Evolutionary conservation across 2,113 vertebrate genomes (phyloP).

Genomic region (Tringa solitaria): DNA sequence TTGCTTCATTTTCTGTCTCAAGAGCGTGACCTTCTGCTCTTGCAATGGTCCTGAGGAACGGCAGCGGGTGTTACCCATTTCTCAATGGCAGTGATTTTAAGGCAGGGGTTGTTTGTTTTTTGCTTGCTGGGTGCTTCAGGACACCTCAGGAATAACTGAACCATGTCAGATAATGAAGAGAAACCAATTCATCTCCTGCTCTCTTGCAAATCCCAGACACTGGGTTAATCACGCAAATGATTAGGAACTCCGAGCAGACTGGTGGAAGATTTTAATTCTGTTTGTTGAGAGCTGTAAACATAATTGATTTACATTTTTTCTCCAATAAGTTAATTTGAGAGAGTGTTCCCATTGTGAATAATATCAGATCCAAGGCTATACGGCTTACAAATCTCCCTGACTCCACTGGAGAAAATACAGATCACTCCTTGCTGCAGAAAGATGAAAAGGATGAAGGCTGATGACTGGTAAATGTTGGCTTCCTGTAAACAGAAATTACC

Average conservation of each 20-base stretch:
- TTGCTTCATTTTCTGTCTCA: not conserved
- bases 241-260: constrained; percentile 40
- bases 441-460: constrained; percentile 47
- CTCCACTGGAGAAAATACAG: constrained; percentile 58
- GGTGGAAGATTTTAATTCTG: constrained; percentile 67
- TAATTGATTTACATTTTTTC: constrained; percentile 67
- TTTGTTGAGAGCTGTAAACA: constrained; percentile 62
- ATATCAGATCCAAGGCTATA: constrained; percentile 4
- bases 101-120: not conserved
- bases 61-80: not conserved
- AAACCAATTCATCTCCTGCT: constrained; percentile 37
- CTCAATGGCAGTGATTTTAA: not conserved
- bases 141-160: not conserved
- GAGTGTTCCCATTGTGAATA: constrained; percentile 43
- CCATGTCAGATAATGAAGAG: constrained; percentile 41
- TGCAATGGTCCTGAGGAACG: not conserved
- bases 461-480: constrained; percentile 50
- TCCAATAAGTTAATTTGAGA: constrained; percentile 63
- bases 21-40: not conserved
- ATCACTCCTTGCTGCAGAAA: constrained; percentile 38
- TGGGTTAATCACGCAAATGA: constrained; percentile 37
- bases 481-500: constrained; percentile 60
- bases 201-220: constrained; percentile 45
- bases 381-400: constrained; percentile 27
- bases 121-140: not conserved